Base-by-base conservation (phyloP, 2,797 vertebrate genomes). In the Platyrinchus mystaceus region DNA sequence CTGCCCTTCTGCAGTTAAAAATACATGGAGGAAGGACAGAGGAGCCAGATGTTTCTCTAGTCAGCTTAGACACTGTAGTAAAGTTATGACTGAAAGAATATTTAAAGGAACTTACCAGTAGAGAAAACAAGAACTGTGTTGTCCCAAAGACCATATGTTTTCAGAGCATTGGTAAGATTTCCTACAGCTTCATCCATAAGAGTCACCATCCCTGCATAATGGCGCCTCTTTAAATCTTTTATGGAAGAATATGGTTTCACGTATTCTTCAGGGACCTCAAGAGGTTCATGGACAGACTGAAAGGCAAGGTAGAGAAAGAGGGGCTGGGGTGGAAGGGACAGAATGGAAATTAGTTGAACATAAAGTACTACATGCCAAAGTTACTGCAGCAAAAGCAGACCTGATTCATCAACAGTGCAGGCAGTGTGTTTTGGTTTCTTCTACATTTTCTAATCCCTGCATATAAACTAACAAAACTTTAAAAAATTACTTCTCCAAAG, bases 151-250 rank as follows among this genome's bases (percentile, higher is more conserved):
- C 98, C 99, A 0, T 46, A 60, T 49, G 94, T 94, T 92, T 97
- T 97, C 93, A 99, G 92, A 58, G 99, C 98, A 68, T 66, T 86
- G 2, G 98, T 99, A 95, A 99, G 97, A 97, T 99, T 99, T 86
- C 99, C 99, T 88, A 99, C 98, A 0, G 99, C 99, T 96, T 99
- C 99, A 76, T 99, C 99, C 99, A 99, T 98, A 63, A 98, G 98
- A 2, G 99, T 98, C 89, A 98, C 99, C 99, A 99, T 99, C 71
- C 99, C 99, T 0, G 99, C 99, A 23, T 98, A 99, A 36, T n/a
- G 26, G 21, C 97, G 98, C 63, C 99, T 98, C 2, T 97, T 71
- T 6, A 14, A 79, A 91, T 99, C 97, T 60, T 98, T 93, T 94
- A 99, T 99, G 88, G 97, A 99, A 53, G 87, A 87, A 80, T 99